Conservation (phyloP, 2,888 invertebrate genomes). For the Bhutanitis thaidina region DNA sequence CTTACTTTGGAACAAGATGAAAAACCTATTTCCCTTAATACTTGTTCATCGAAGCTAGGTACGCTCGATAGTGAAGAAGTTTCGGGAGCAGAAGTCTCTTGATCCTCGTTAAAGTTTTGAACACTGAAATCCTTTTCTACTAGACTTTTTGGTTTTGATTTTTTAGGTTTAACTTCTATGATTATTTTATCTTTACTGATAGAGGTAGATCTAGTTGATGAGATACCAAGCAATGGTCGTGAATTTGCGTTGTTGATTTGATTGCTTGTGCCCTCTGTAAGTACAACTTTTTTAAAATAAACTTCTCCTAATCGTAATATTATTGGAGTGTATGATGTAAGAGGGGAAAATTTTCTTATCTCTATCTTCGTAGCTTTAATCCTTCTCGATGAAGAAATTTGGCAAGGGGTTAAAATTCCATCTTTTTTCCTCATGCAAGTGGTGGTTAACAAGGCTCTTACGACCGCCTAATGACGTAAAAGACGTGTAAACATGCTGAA, state of each 20-base stretch:
- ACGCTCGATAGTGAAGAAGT: conserved; percentile 12
- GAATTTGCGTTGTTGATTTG: not conserved
- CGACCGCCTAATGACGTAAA: too few relatives aligned
- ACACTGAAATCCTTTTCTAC: conserved; percentile 1
- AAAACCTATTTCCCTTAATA: conserved; percentile 34
- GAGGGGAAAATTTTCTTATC: too few relatives aligned
- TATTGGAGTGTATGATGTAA: too few relatives aligned
- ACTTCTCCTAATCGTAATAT: too few relatives aligned
- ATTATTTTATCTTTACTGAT: not conserved
- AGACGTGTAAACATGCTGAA: too few relatives aligned
- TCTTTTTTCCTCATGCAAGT: too few relatives aligned
- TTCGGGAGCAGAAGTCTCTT: conserved; percentile 21
- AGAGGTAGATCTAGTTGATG: not conserved
- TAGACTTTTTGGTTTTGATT: not conserved
- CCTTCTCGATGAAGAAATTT: too few relatives aligned
- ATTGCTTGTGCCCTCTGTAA: conserved; percentile 10
- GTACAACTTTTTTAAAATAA: not conserved
- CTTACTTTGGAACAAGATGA: conserved; percentile 37
- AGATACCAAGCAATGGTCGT: not conserved
- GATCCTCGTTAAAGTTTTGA: conserved; percentile 19
- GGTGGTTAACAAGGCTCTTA: too few relatives aligned
- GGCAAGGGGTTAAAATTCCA: too few relatives aligned
- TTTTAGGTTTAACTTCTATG: not conserved
- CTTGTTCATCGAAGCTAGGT: conserved; percentile 33
- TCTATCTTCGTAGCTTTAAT: too few relatives aligned